phyloP scores from a whole-genome alignment of 2,888 invertebrate species.

The Amitus sp. region DNA sequence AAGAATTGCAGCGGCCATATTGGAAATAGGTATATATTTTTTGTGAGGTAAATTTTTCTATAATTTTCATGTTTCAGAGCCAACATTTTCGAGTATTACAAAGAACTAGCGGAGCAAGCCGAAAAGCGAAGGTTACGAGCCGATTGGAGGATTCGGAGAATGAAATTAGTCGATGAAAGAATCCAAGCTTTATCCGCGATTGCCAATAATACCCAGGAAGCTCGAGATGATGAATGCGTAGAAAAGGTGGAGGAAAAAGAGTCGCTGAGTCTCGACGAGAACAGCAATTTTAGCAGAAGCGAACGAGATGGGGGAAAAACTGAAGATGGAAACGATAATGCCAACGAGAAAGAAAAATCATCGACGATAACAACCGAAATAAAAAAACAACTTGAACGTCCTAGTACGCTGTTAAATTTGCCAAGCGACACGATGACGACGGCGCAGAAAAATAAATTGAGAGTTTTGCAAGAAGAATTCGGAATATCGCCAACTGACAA shows the following conservation, averaged over 20 bases:
- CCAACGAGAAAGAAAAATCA: too few species aligned
- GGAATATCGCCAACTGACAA: slow-evolving; percentile 62
- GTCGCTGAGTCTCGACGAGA: slow-evolving; percentile 13
- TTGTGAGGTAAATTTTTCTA: too few species aligned
- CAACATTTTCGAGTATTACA: slow-evolving; percentile 73
- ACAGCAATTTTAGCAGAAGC: slow-evolving; percentile 4
- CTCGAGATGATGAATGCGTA: too few species aligned
- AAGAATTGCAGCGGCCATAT: too few species aligned
- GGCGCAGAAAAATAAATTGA: slow-evolving; percentile 72
- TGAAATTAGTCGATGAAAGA: slow-evolving; percentile 55
- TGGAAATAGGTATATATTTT: too few species aligned
- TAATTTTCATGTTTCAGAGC: slow-evolving; percentile 61
- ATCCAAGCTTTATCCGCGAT: slow-evolving; percentile 42
- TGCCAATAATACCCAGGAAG: too few species aligned
- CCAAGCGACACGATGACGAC: slow-evolving; percentile 68
- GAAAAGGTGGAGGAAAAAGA: background rate
- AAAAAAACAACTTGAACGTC: too few species aligned
- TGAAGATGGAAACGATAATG: background rate
- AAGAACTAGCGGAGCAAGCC: slow-evolving; percentile 71
- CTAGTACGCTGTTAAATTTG: slow-evolving; percentile 44
- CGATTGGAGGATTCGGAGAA: slow-evolving; percentile 69
- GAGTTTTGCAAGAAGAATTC: slow-evolving; percentile 72
- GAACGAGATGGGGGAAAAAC: too few species aligned
- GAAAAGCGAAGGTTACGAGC: slow-evolving; percentile 70
- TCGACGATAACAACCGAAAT: too few species aligned